A percentile compares a stretch with the other conserved stretches of the same genome.
Evolutionary conservation across 2,797 vertebrate species (phyloP).

Genomic region (Dermochelys coriacea): DNA sequence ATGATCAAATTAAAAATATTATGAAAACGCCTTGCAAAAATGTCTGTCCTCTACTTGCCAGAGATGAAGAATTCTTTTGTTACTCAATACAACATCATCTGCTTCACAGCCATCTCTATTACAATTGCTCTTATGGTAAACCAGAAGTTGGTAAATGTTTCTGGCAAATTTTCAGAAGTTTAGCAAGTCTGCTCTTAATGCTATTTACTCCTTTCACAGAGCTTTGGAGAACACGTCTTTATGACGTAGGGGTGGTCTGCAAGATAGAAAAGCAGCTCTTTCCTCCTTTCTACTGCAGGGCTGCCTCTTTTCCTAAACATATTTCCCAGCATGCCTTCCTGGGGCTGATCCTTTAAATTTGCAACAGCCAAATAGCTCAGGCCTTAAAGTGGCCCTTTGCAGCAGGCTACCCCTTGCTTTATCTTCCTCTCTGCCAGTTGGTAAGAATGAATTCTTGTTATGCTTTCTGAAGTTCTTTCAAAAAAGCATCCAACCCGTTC

Average conservation of each 20-base stretch:
- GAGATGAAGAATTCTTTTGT: background rate
- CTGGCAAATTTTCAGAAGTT: slow-evolving; percentile 5
- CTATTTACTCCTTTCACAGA: background rate
- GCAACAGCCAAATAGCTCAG: background rate
- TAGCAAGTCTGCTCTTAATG: background rate
- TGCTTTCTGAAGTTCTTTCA: background rate
- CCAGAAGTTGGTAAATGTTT: background rate
- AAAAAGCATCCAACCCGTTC: background rate
- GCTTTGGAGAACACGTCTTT: background rate
- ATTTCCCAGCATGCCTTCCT: background rate
- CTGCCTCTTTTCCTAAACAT: background rate
- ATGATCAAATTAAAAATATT: background rate
- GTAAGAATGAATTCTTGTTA: background rate
- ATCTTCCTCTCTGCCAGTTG: background rate
- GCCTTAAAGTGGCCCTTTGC: background rate
- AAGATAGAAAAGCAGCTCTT: background rate
- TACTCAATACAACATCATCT: background rate
- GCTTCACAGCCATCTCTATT: background rate
- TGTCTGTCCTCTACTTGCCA: background rate
- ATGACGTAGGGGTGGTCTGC: background rate
- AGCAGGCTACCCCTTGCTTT: background rate
- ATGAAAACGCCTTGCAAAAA: background rate
- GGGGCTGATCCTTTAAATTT: background rate
- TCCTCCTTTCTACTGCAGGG: background rate
- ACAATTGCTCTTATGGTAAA: background rate